Evolutionary conservation across 2,113 vertebrate genomes (phyloP).

Genomic region (Rhipidura dahli): DNA sequence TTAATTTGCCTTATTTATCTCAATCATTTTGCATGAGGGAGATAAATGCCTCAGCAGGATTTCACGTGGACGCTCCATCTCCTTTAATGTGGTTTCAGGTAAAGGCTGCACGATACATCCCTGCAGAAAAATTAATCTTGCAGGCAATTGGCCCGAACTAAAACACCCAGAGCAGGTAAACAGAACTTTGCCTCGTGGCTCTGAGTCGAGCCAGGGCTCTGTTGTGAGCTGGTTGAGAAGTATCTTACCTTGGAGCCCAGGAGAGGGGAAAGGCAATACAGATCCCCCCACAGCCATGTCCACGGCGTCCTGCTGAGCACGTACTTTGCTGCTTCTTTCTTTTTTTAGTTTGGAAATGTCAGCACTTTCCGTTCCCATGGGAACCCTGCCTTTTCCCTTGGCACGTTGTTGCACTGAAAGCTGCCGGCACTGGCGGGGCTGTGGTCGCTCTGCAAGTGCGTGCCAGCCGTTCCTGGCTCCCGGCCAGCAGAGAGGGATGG

Average conservation of each 20-base stretch:
- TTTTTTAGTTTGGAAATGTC: constrained; percentile 62
- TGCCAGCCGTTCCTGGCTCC: neutral
- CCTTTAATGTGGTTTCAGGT: neutral
- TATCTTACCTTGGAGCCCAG: neutral
- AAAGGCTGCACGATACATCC: neutral
- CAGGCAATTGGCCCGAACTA: neutral
- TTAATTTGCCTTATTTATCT: constrained; percentile 34
- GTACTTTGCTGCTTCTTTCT: constrained; percentile 4
- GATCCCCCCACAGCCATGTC: neutral
- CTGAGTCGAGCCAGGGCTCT: accelerated
- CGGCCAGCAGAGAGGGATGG: accelerated
- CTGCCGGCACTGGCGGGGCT: neutral
- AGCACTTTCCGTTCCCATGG: constrained; percentile 66
- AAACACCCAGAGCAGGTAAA: neutral
- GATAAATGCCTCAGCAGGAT: neutral
- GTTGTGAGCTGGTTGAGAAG: accelerated
- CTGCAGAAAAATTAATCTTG: neutral
- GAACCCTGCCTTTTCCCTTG: constrained; percentile 3
- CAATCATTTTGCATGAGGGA: neutral
- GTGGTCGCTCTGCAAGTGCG: neutral
- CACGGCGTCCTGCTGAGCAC: neutral
- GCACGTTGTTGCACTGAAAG: neutral
- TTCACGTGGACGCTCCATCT: neutral
- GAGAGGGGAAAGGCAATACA: neutral
- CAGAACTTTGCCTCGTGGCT: neutral